Conservation (phyloP, 2,797 vertebrate genomes). For the Paramormyrops hopkinsi region DNA sequence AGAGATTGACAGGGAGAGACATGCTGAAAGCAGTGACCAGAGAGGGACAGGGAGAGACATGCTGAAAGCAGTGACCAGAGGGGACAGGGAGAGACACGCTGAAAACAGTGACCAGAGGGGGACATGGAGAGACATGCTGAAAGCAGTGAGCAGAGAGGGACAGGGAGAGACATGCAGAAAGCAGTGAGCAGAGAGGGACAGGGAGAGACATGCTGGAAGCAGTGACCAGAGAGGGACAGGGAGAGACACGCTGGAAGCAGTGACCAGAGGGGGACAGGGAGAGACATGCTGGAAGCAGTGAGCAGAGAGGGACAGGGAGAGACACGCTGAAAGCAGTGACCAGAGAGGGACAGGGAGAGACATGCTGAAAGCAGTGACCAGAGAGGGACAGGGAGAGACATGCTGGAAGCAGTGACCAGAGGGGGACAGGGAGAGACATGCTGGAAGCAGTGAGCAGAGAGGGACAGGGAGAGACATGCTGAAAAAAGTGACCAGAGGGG, state of each 20-base stretch:
- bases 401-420: not conserved
- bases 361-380: not conserved
- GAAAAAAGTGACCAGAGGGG: not conserved
- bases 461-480: not conserved
- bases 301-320: not conserved
- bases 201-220: not conserved
- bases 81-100: too few species aligned
- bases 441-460: not conserved
- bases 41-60: too few species aligned
- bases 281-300: too few species aligned
- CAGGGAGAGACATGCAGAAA: not conserved
- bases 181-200: not conserved
- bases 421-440: too few species aligned
- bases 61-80: too few species aligned
- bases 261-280: too few species aligned
- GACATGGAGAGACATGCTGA: not conserved
- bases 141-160: not conserved
- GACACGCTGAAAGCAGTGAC: not conserved
- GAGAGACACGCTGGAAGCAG: too few species aligned
- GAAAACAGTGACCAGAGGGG: too few species aligned
- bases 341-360: too few species aligned
- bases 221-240: too few species aligned
- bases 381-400: too few species aligned
- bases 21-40: too few species aligned
- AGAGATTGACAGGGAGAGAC: not conserved